phyloP scores from a whole-genome alignment of 2,113 vertebrate genomes.

The Chascanopsetta lugubris region DNA sequence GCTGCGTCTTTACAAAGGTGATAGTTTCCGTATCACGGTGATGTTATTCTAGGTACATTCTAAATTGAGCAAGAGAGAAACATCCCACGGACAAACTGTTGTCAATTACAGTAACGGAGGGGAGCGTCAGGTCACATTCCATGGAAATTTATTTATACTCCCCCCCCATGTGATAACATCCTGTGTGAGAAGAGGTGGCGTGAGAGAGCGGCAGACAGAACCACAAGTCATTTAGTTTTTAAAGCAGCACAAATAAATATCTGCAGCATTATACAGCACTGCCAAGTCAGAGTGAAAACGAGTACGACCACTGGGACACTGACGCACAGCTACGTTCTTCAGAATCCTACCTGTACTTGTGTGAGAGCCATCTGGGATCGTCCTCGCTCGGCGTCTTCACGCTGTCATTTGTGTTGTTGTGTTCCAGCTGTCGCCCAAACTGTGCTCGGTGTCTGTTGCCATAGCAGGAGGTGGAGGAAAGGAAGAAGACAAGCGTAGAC shows the following conservation, averaged over 20 bases:
- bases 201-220: background rate
- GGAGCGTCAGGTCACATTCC: constrained; percentile 38
- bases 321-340: background rate
- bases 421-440: constrained; percentile 18
- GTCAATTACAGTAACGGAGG: background rate
- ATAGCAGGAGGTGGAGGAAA: constrained; percentile 50
- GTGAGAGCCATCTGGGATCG: constrained; percentile 68
- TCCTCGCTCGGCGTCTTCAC: constrained; percentile 14
- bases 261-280: background rate
- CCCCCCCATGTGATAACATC: constrained; percentile 23
- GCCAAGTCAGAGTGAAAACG: background rate
- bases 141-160: constrained; percentile 22
- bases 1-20: too few relatives aligned
- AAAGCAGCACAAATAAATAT: background rate
- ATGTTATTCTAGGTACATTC: background rate
- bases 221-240: background rate
- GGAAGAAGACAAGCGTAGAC: constrained; percentile 47
- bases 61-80: background rate
- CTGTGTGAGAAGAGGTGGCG: background rate
- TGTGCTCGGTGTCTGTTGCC: constrained; percentile 37
- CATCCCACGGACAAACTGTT: background rate
- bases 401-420: constrained; percentile 34
- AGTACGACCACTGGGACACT: background rate
- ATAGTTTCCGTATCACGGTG: too few relatives aligned
- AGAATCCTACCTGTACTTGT: constrained; percentile 66